These are phyloP conservation scores for Hapalemur alaotrensis DNA, from an alignment of 2,797 vertebrate species.

Conservation along the genomic window DNA sequence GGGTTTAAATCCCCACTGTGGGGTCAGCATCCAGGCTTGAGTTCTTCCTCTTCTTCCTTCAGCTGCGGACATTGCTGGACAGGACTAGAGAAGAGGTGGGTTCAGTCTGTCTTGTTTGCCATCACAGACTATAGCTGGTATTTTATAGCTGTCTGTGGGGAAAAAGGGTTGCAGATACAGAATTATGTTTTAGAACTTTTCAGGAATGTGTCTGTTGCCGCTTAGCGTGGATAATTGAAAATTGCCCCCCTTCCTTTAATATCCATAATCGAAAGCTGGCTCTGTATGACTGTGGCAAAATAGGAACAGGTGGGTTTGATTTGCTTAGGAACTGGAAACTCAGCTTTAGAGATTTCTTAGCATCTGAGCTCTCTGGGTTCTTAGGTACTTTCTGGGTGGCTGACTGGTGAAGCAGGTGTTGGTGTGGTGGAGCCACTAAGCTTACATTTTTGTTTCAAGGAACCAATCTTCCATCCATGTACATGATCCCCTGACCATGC, in stretches of 20 bases:
- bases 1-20: neutral
- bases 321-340: constrained; percentile 11
- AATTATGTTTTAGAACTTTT: constrained; percentile 27
- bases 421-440: neutral
- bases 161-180: neutral
- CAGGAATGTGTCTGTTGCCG: neutral
- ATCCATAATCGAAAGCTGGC: neutral
- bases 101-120: neutral
- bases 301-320: constrained; percentile 34
- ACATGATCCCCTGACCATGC: neutral
- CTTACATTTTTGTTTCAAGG: neutral
- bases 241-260: neutral
- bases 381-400: neutral
- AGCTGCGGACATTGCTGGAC: neutral
- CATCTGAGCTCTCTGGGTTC: neutral
- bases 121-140: neutral
- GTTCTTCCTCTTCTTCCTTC: neutral
- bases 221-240: constrained; percentile 31
- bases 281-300: neutral
- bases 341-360: neutral
- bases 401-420: neutral
- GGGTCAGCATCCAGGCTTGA: neutral
- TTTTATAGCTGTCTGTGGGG: neutral
- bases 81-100: neutral
- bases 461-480: neutral